Evolutionary conservation across 2,888 invertebrate genomes (phyloP), one percentile per base, ranked within the genome.

Genomic region (Tipula lateralis): DNA sequence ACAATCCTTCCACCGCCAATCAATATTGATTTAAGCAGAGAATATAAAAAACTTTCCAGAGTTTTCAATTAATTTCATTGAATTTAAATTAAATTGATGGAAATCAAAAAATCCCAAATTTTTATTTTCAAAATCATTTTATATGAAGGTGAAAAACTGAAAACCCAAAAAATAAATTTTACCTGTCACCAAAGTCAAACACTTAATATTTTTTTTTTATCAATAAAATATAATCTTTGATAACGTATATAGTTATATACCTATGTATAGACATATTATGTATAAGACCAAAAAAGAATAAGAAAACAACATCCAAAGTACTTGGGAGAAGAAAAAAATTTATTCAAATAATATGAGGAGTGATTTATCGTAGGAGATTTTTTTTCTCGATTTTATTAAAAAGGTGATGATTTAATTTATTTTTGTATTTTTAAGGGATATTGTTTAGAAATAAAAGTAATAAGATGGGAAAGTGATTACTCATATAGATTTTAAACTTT

Each of bases 101-200:
- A 66, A 66, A 66, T 66, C 66, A 66, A 66, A 66, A 66, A 66
- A 66, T 66, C 66, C 66, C 9, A 66, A 66, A 66, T 44, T 44
- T 44, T 16, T 44, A 44, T 44, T 44, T 44, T 4, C 4, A 16
- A 44, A 44, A 44, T 44, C 2, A 44, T 66, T 66, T 66, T 24
- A n/a, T n/a, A 19, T 24, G 66, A 66, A 66, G 66, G 66, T 66
- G 66, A 24, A 66, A n/a, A 66, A 66, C 66, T 24, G 66, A 24
- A 24, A 66, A 66, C 66, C 66, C 66, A 66, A 66, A 66, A 39
- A 66, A 24, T 66, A 66, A 66, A 66, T 66, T 66, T 66, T 24
- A 66, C 66, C 66, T 66, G 66, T 66, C 66, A 66, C 66, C 66
- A 66, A 66, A 66, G 66, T 66, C 66, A 66, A 66, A 66, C 66